Evolutionary conservation across 2,113 vertebrate genomes (phyloP).

Genomic region (Brachyhypopomus occidentalis): DNA sequence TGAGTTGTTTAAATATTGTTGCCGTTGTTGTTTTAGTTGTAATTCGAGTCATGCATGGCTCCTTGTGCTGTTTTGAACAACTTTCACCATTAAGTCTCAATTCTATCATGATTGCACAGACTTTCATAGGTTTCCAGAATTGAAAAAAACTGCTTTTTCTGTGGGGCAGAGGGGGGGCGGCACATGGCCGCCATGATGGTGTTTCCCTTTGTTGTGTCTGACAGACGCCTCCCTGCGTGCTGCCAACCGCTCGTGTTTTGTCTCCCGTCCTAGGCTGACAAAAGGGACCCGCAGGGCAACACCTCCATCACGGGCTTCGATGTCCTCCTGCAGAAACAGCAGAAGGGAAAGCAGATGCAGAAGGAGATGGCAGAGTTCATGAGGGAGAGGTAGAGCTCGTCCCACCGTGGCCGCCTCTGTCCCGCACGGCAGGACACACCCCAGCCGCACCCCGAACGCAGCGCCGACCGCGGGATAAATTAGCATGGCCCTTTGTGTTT

Average conservation of each 20-base stretch:
- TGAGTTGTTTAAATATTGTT: too few species aligned
- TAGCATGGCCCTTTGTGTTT: not conserved
- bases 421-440: too few species aligned
- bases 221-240: conserved; percentile 19
- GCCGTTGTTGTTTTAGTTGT: not conserved
- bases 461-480: too few species aligned
- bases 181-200: not conserved
- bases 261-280: conserved; percentile 80
- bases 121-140: not conserved
- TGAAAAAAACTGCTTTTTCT: not conserved
- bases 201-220: not conserved
- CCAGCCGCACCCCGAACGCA: too few species aligned
- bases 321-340: conserved; percentile 93
- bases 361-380: conserved; percentile 98
- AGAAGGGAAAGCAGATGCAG: conserved; percentile 98
- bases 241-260: conserved; percentile 34
- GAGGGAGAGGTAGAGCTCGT: conserved; percentile 85
- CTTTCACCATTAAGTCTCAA: not conserved
- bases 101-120: not conserved
- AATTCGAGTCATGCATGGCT: not conserved
- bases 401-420: not conserved
- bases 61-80: not conserved
- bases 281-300: conserved; percentile 90
- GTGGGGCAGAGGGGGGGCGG: too few species aligned
- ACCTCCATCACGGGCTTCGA: conserved; percentile 89